Percentiles rank a stretch among this genome's conserved stretches.
Conservation (phyloP, 2,113 vertebrate species). For the Tichodroma muraria region DNA sequence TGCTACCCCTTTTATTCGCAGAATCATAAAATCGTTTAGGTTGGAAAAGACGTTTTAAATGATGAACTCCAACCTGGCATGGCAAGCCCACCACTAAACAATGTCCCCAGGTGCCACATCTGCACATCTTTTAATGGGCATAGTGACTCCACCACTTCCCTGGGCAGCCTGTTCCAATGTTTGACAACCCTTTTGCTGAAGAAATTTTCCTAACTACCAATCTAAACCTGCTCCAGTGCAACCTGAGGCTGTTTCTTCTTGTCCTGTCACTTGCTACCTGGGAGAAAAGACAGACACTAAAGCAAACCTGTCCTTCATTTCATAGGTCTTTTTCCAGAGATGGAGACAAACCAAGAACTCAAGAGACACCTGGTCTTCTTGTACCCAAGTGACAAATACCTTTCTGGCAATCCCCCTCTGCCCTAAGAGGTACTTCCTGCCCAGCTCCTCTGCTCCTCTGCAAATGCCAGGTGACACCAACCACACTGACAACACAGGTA, state of each 20-base stretch:
- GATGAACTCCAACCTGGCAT: neutral
- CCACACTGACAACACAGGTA: neutral
- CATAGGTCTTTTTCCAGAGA: neutral
- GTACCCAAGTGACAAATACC: neutral
- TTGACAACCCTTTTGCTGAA: neutral
- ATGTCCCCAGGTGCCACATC: neutral
- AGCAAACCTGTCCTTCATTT: neutral
- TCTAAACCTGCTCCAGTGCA: neutral
- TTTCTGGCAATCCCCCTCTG: neutral
- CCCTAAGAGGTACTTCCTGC: neutral
- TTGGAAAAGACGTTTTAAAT: neutral
- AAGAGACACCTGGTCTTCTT: neutral
- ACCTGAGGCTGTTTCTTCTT: neutral
- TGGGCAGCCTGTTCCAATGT: neutral
- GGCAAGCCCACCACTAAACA: neutral
- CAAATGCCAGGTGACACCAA: neutral
- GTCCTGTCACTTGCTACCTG: neutral
- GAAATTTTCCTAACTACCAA: neutral
- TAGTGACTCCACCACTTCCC: neutral
- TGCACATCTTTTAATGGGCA: neutral
- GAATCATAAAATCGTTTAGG: neutral
- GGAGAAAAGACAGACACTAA: neutral
- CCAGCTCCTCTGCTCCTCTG: neutral
- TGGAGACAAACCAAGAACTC: neutral
- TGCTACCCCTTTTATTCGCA: neutral